phyloP scores from a whole-genome alignment of 2,888 invertebrate species.

The Lasius fuliginosus region DNA sequence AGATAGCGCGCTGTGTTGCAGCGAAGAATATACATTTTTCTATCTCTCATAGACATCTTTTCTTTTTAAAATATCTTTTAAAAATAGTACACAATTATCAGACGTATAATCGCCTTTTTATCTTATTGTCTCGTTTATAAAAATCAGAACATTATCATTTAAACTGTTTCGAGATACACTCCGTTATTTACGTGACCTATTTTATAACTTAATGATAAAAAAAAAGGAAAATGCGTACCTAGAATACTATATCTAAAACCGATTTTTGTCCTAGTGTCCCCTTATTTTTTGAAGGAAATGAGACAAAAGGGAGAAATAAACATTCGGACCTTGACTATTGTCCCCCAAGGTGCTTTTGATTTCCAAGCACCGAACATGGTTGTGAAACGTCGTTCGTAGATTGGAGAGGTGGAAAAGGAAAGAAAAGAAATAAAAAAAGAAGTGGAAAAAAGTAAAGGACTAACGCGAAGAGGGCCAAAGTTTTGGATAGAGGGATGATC shows the following conservation, averaged over 20 bases:
- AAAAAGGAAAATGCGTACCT: neutral
- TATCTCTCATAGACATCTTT: neutral
- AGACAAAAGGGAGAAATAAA: conserved; percentile 63
- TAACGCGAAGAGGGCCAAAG: conserved; percentile 49
- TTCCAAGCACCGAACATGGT: conserved; percentile 58
- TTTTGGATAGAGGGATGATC: conserved; percentile 45
- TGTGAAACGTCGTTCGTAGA: conserved; percentile 49
- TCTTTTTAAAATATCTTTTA: neutral
- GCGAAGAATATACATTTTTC: neutral
- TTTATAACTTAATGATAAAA: neutral
- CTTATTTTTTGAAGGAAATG: conserved; percentile 55
- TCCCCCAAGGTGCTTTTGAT: conserved; percentile 75
- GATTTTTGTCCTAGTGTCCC: conserved; percentile 29
- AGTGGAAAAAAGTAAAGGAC: conserved; percentile 42
- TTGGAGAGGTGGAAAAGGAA: neutral
- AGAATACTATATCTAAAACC: conserved; percentile 28
- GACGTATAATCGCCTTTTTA: neutral
- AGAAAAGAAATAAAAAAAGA: conserved; percentile 14
- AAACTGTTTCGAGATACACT: neutral
- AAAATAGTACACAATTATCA: neutral
- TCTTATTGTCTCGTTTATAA: neutral
- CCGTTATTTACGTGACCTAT: conserved; percentile 1
- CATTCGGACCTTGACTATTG: conserved; percentile 64
- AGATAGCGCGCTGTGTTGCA: neutral
- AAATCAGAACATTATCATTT: conserved; percentile 21